Evolutionary conservation across 2,113 vertebrate species (phyloP), one percentile per base, ranked within the genome.

Genomic region (Dipodomys stephensi): DNA sequence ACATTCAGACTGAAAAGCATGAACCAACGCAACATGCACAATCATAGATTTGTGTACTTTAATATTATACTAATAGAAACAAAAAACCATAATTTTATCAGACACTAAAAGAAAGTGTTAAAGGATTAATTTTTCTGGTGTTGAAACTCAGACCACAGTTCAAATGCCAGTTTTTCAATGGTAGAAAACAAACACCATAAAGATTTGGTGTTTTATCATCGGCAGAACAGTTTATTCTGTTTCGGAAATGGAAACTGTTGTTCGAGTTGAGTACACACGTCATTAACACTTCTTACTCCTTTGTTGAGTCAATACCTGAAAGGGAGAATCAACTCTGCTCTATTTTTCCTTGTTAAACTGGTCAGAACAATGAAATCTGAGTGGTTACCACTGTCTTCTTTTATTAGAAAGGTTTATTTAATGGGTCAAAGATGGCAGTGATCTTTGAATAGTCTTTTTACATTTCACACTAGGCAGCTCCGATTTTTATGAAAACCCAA

Each of bases 371-470:
- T 84, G 62, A 85, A 95, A 87, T 85, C 30, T 71, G 86, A 94
- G 64, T 79, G 62, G 25, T 69, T 89, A 73, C 39, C 39, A 67
- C 39, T 80, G 13, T 80, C 46, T 88, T 83, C 88, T 74, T 46
- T 88, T 65, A 83, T 68, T 18, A 39, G 18, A 91, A 85, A 88
- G 69, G 8, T 49, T 82, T 89, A 44, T 67, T 71, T 73, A 87
- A 23, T 62, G 30, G 13, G 20, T 39, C 60, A 68, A 79, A 85
- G 60, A 73, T 32, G 7, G 60, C 5, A 62, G 23, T 69, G 27
- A 35, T 72, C 69, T 72, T 76, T 92, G 69, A 85, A 79, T 89
- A 85, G 53, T 87, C 53, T 89, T 94, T 90, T 91, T 81, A 90
- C 44, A 69, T 71, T 91, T 69, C 67, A 39, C 18, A 89, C 10